phyloP scores from a whole-genome alignment of 2,888 invertebrate genomes.

The Eupithecia abbreviata region DNA sequence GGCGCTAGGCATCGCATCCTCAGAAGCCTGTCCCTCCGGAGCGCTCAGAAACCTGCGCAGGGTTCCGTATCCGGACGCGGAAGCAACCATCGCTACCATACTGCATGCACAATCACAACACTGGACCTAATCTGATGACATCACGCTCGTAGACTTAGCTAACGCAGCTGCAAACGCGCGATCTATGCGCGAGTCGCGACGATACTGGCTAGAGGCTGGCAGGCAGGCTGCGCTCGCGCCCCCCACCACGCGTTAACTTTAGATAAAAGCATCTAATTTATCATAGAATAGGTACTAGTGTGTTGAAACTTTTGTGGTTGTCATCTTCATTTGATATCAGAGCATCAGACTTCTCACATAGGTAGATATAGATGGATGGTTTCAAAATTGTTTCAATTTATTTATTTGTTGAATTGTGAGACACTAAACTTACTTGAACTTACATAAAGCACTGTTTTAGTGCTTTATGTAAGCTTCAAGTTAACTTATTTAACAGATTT shows the following conservation, averaged over 20 bases:
- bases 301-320: background rate
- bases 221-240: constrained; percentile 48
- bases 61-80: constrained; percentile 81
- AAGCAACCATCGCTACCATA: constrained; percentile 82
- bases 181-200: constrained; percentile 54
- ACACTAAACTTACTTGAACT: too few relatives aligned
- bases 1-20: constrained; percentile 67
- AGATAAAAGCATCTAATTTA: constrained; percentile 55
- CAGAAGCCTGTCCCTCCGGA: constrained; percentile 68
- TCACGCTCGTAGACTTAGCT: constrained; percentile 63
- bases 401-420: background rate
- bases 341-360: background rate
- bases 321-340: background rate
- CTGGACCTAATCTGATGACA: constrained; percentile 63
- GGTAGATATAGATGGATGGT: background rate
- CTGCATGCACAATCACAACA: constrained; percentile 65
- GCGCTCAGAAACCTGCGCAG: constrained; percentile 80
- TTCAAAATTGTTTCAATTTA: background rate
- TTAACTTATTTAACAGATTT: background rate
- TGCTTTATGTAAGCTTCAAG: background rate
- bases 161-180: constrained; percentile 64
- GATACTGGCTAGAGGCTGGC: constrained; percentile 52
- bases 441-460: background rate
- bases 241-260: constrained; percentile 54
- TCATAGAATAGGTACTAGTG: constrained; percentile 20